Evolutionary conservation across 2,888 invertebrate genomes (phyloP).

Genomic region (Brassicogethes aeneus): DNA sequence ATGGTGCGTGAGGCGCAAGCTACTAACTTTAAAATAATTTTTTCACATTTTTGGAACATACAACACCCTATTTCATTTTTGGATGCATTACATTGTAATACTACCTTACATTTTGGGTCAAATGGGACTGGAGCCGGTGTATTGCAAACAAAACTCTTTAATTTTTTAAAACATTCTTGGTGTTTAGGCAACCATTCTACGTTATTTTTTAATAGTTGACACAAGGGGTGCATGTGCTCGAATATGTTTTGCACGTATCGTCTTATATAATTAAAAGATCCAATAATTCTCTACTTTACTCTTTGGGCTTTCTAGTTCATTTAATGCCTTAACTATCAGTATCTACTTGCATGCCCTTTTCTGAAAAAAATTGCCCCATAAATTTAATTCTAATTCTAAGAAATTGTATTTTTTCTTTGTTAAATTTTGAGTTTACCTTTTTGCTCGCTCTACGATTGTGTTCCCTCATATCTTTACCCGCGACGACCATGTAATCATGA

Average conservation of each 20-base stretch:
- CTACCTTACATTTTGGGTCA: constrained; percentile 12
- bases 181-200: constrained; percentile 13
- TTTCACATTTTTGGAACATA: constrained; percentile 13
- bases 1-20: constrained; percentile 13
- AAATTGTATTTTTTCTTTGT: constrained; percentile 17
- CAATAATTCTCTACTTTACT: constrained; percentile 12
- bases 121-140: constrained; percentile 15
- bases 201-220: constrained; percentile 16
- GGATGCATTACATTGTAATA: constrained; percentile 15
- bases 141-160: constrained; percentile 13
- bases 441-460: constrained; percentile 13
- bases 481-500: constrained; percentile 15
- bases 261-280: constrained; percentile 12
- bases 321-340: constrained; percentile 9
- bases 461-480: constrained; percentile 9
- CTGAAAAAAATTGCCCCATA: too few species aligned
- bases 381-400: constrained; percentile 10
- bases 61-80: constrained; percentile 17
- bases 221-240: too few species aligned
- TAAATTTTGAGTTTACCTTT: constrained; percentile 12
- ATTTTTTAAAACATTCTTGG: constrained; percentile 11
- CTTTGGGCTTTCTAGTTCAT: constrained; percentile 8
- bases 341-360: too few species aligned
- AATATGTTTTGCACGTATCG: not conserved
- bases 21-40: constrained; percentile 11